Evolutionary conservation across 2,113 vertebrate genomes (phyloP), one percentile per base, ranked within the genome.

Genomic region (Oreotragus oreotragus): DNA sequence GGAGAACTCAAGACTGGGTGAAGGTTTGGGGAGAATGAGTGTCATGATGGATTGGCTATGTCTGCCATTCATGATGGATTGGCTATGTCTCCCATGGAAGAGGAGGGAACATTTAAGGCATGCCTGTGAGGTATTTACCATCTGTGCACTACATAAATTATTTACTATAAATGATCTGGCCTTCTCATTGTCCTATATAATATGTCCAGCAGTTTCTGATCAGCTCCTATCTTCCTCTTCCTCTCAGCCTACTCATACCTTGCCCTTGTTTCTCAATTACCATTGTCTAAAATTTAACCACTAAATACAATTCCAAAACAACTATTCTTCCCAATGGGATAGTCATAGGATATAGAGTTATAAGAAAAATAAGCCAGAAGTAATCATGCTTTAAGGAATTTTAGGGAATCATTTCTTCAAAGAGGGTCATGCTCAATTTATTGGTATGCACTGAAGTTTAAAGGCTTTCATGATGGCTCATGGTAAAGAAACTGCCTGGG

Each of bases 71-170:
- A 7, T 7, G 45, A 66, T 33, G 62, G 58, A 90, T 45, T 81
- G 64, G 30, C 7, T 49, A 13, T 51, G 43, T 70, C 76, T 94
- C 58, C 57, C 76, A 51, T 5, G 5, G 21, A 64, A 19, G 9
- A 19, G 51, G 4, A 85, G 57, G 27, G 19, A 89, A 64, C 21
- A 90, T 19, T 53, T 36, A 90, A 79, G 19, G 36, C 30, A 58
- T 84, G 64, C 17, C 62, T 84, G 27, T 9, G 62, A 92, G 47
- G 58, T 60, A 70, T 64, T 96, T 90, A 25, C 73, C 91, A 92
- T 83, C 95, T 96, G 96, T 80, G 58, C 12, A 66, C 85, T 57
- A 88, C 79, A 90, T 94, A 94, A 92, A 81, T 87, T 83, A 85
- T 85, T 96, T 94, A 66, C 27, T 73, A 27, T 58, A 91, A 84